These are phyloP conservation scores for Addax nasomaculatus DNA, from an alignment of 2,113 vertebrate species.

Conservation along the genomic window DNA sequence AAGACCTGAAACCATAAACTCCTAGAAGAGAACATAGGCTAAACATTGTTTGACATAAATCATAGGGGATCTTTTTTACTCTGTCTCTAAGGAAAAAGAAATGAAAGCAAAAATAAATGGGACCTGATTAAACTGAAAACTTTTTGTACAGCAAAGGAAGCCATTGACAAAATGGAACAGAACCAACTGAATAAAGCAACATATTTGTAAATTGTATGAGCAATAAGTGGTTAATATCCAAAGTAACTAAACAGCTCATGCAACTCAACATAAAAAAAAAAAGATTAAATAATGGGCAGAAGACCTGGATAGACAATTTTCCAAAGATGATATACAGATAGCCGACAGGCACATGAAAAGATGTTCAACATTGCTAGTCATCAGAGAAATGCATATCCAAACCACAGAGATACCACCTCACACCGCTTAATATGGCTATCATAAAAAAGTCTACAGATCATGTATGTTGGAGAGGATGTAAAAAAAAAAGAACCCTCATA, in stretches of 20 bases:
- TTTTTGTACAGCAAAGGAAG: background rate
- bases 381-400: background rate
- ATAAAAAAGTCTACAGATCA: background rate
- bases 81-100: background rate
- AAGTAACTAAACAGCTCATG: background rate
- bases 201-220: background rate
- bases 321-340: background rate
- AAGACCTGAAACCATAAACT: background rate
- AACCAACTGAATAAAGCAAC: background rate
- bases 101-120: background rate
- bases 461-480: background rate
- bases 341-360: background rate
- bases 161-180: background rate
- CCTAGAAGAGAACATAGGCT: background rate
- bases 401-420: background rate
- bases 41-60: background rate
- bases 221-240: background rate
- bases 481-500: background rate
- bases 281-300: background rate
- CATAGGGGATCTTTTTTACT: background rate
- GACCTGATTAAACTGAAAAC: background rate
- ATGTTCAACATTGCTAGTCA: background rate
- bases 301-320: background rate
- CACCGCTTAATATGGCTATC: too few relatives aligned
- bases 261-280: background rate